phyloP scores from a whole-genome alignment of 30 jellyfish, hydroid and myxozoan species.

The Chironex yamaguchii region DNA sequence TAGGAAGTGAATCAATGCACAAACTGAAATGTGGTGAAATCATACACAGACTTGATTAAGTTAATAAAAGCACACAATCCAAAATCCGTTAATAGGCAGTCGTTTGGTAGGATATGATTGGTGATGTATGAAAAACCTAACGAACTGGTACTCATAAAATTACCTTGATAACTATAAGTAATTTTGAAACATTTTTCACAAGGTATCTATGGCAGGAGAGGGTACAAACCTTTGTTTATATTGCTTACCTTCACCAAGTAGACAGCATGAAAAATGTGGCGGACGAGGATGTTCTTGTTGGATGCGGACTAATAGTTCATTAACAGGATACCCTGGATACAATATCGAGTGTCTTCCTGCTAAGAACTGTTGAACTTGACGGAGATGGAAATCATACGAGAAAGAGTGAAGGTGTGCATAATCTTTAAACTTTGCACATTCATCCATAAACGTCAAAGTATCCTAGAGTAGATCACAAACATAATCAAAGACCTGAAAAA shows the following conservation, averaged over 20 bases:
- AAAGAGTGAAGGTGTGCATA: conserved; percentile 84
- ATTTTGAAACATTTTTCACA: not conserved
- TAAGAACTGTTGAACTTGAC: conserved; percentile 86
- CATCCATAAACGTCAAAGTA: conserved; percentile 51
- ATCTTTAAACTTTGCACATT: conserved; percentile 81
- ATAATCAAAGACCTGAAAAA: not conserved
- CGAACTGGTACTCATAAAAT: not conserved
- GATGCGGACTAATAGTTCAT: conserved; percentile 68
- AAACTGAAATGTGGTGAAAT: too few species aligned
- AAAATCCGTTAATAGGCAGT: too few species aligned
- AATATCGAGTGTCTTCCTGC: conserved; percentile 90
- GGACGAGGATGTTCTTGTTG: conserved; percentile 84
- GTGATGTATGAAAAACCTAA: too few species aligned
- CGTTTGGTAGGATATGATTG: too few species aligned
- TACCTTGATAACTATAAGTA: not conserved
- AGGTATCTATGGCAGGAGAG: too few species aligned
- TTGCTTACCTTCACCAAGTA: conserved; percentile 81
- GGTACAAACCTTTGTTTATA: too few species aligned
- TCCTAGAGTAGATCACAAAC: conserved; percentile 23
- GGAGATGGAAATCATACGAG: conserved; percentile 89
- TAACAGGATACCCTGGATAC: conserved; percentile 86
- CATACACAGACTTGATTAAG: too few species aligned
- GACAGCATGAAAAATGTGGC: conserved; percentile 86
- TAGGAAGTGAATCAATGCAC: too few species aligned
- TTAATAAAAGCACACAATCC: too few species aligned